Percentiles rank a stretch among this genome's conserved stretches.
Conservation (phyloP, 2,888 invertebrate genomes). For the Erebia epiphron region DNA sequence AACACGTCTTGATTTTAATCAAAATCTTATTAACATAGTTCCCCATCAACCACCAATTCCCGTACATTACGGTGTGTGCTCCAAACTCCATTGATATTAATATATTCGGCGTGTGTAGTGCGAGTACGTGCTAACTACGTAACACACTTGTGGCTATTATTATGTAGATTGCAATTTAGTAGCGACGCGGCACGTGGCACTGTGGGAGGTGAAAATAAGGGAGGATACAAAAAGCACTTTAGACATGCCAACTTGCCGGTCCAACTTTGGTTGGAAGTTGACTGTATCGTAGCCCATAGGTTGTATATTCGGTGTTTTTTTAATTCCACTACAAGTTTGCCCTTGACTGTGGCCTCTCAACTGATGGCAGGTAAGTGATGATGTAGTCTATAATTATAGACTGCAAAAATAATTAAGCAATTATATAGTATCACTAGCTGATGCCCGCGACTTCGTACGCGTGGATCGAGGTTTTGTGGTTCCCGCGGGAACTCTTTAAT, state of each 20-base stretch:
- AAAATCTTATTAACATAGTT: neutral
- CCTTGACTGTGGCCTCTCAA: too few species aligned
- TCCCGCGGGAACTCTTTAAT: too few species aligned
- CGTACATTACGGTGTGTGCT: slow-evolving; percentile 1
- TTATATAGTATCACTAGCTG: too few species aligned
- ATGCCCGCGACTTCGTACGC: too few species aligned
- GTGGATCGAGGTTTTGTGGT: too few species aligned
- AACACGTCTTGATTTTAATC: neutral
- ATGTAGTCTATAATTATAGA: too few species aligned
- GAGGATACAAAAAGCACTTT: neutral
- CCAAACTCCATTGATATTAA: slow-evolving; percentile 35
- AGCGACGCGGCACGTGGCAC: neutral
- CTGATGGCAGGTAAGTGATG: too few species aligned
- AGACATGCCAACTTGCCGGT: neutral
- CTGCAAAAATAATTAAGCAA: too few species aligned
- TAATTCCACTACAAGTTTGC: too few species aligned
- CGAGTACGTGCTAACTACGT: neutral
- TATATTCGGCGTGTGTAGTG: slow-evolving; percentile 4
- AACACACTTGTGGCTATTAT: slow-evolving; percentile 15
- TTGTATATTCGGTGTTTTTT: too few species aligned
- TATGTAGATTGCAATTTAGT: slow-evolving; percentile 21
- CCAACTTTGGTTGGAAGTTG: neutral
- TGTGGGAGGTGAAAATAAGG: neutral
- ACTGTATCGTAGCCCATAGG: too few species aligned
- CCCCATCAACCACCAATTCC: neutral